Percentiles rank a stretch among this genome's conserved stretches.
These are phyloP conservation scores for Agrotis ipsilon DNA, from an alignment of 2,888 invertebrate genomes.

Conservation along the genomic window DNA sequence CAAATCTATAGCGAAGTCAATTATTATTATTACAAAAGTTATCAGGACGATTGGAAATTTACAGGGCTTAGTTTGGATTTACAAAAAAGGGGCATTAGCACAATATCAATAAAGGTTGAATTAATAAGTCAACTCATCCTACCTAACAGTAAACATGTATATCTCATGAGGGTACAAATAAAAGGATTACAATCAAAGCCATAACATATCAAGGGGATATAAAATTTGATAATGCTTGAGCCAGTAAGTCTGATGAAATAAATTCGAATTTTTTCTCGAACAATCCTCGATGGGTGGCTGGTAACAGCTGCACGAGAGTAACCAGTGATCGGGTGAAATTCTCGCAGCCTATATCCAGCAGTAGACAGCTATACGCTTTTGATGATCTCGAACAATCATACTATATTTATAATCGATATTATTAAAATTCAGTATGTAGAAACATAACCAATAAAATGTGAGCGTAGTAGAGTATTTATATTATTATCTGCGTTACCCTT, in stretches of 20 bases:
- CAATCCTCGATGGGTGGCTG: too few relatives aligned
- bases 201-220: neutral
- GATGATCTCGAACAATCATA: neutral
- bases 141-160: conserved; percentile 1
- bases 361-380: too few relatives aligned
- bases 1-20: neutral
- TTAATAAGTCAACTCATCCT: neutral
- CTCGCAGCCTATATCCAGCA: too few relatives aligned
- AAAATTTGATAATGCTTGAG: neutral
- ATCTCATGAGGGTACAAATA: neutral
- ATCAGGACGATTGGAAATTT: too few relatives aligned
- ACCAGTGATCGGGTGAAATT: too few relatives aligned
- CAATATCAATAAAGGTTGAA: neutral
- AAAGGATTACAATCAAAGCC: neutral
- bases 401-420: neutral
- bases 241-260: neutral
- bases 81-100: neutral
- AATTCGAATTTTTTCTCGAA: neutral
- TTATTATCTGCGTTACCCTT: too few relatives aligned
- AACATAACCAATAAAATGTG: neutral
- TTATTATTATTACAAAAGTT: too few relatives aligned
- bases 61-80: neutral
- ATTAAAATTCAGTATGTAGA: neutral
- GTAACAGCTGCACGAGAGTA: too few relatives aligned
- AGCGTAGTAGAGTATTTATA: neutral